Evolutionary conservation across 2,888 invertebrate species (phyloP), one percentile per base, ranked within the genome.

Genomic region (Halictus quadricinctus): DNA sequence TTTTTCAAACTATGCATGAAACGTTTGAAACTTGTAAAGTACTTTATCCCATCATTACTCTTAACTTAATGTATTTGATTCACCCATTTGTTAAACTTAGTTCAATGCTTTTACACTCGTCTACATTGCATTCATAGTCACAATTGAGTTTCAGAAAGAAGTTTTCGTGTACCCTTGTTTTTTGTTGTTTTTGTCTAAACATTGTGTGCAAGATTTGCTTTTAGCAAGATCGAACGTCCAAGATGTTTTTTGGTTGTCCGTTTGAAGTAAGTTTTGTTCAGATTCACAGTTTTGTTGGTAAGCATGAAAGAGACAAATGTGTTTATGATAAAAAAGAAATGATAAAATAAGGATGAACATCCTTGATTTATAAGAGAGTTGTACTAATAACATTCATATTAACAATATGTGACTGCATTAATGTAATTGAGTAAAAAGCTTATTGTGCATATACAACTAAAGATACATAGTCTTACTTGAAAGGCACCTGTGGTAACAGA

Each of bases 271-370:
- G 50, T 66, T 76, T 43, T 46, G 21, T 70, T 64, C 21, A 50
- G 36, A 13, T 82, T 82, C 64, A 7, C 6, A 36, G 15, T 76
- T 66, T 54, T 72, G 36, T 64, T 36, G 25, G 41, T 41, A 41
- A 74, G 41, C 41, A 36, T 21, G 43, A 78, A 84, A 46, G 13
- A 72, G 29, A 83, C 70, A 79, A 64, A 84, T 84, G 84, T 84
- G 84, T 84, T 84, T 84, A 84, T 84, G 84, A 84, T 84, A 79
- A 76, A 77, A 82, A n/a, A 54, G 21, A 54, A 54, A 54, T 70
- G 58, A n/a, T 66, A 46, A 64, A 72, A 66, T 48, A 10, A 70
- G 70, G 29, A 72, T 75, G 15, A 69, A 10, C 60, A n/a, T 66
- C n/a, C 8, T 70, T n/a, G n/a, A 60, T 66, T 29, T 46, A 83